Percentiles rank a stretch among this genome's conserved stretches.
These are phyloP conservation scores for Cartodere bifasciata DNA, from an alignment of 2,888 invertebrate species.

Conservation along the genomic window DNA sequence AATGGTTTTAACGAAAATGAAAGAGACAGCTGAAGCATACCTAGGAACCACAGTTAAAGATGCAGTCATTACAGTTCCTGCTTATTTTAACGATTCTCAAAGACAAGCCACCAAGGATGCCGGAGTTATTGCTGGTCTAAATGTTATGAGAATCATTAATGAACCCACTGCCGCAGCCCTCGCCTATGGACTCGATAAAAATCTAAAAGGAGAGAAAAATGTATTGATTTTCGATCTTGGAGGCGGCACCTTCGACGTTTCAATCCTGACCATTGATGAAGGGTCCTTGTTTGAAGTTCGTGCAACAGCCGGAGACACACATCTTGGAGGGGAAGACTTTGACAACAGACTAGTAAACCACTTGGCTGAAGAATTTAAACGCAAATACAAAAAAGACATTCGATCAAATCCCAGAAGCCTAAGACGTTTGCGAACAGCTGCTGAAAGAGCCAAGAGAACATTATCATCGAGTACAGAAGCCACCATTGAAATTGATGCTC, in stretches of 20 bases:
- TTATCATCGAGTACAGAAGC: constrained; percentile 67
- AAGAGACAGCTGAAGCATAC: constrained; percentile 61
- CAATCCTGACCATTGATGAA: constrained; percentile 68
- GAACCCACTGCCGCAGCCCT: constrained; percentile 63
- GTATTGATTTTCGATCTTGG: constrained; percentile 50
- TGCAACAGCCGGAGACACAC: constrained; percentile 71
- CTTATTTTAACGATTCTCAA: too few relatives aligned
- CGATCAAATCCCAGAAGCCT: constrained; percentile 50
- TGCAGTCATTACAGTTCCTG: constrained; percentile 68
- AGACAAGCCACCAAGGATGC: constrained; percentile 74
- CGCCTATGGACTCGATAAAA: constrained; percentile 40
- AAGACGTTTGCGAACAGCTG: constrained; percentile 60
- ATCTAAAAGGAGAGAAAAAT: constrained; percentile 28
- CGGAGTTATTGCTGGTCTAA: constrained; percentile 55
- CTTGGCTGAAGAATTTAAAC: constrained; percentile 51
- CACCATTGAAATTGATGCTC: constrained; percentile 60
- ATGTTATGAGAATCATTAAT: constrained; percentile 68
- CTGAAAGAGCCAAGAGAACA: constrained; percentile 68
- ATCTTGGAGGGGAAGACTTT: constrained; percentile 62
- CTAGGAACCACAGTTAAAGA: constrained; percentile 51
- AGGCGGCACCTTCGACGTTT: constrained; percentile 62
- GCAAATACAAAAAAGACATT: constrained; percentile 60
- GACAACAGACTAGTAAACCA: constrained; percentile 41
- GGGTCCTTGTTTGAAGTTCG: constrained; percentile 63
- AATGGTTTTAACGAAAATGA: constrained; percentile 49